These are phyloP conservation scores for Momotus momota DNA, from an alignment of 2,797 vertebrate species.

Conservation along the genomic window DNA sequence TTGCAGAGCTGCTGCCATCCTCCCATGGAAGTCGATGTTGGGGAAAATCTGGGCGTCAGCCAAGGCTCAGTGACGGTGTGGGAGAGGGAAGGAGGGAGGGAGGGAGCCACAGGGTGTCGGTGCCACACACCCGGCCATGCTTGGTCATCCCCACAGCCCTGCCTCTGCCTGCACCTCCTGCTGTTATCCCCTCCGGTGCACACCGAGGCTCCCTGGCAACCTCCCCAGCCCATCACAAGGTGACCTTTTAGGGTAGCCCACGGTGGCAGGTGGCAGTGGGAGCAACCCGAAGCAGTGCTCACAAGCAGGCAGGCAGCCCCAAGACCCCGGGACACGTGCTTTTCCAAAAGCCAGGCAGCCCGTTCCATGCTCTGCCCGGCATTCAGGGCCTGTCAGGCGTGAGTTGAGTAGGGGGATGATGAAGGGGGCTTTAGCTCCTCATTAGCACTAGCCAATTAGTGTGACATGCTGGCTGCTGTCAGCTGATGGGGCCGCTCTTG, in stretches of 20 bases:
- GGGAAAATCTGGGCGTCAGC: neutral
- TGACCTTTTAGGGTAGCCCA: neutral
- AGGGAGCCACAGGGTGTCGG: neutral
- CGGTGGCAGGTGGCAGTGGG: rapidly evolving
- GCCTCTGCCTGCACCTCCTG: neutral
- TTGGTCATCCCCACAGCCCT: neutral
- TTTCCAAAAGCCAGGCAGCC: neutral
- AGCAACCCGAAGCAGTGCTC: neutral
- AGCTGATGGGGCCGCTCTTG: neutral
- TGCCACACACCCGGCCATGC: rapidly evolving
- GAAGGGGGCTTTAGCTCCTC: neutral
- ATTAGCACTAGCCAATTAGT: slow-evolving; percentile 21
- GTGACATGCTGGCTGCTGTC: neutral
- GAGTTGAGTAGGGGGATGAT: neutral
- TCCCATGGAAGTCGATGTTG: rapidly evolving
- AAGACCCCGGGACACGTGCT: neutral
- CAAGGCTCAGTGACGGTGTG: neutral
- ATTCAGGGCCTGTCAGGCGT: neutral
- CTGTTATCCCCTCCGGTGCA: neutral
- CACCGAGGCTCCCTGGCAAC: neutral
- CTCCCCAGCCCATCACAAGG: neutral
- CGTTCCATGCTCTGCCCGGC: rapidly evolving
- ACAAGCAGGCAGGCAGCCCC: neutral
- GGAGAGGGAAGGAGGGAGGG: neutral
- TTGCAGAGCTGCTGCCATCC: rapidly evolving